Conservation (phyloP, 2,113 vertebrate species). For the Notothenia rossii region DNA sequence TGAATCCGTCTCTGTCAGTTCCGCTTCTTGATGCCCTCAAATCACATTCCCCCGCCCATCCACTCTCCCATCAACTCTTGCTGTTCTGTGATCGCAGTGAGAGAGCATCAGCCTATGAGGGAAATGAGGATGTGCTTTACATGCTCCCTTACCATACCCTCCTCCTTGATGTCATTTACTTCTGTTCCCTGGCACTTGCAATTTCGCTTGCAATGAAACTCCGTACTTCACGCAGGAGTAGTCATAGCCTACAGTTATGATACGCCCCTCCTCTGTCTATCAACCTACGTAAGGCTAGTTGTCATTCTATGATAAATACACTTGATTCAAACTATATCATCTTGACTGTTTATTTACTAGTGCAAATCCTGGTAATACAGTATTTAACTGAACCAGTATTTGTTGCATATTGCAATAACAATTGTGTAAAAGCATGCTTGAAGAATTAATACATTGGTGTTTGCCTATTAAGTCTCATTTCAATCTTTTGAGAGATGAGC, state of each 20-base stretch:
- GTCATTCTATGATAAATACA: conserved; percentile 47
- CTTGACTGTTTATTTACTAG: conserved; percentile 13
- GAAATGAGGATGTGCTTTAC: conserved; percentile 77
- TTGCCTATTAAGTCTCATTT: conserved; percentile 1
- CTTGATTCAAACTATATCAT: conserved; percentile 20
- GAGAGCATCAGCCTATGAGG: conserved; percentile 64
- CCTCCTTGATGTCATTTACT: conserved; percentile 75
- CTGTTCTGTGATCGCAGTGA: conserved; percentile 74
- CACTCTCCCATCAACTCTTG: conserved; percentile 68
- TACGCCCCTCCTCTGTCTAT: conserved; percentile 48
- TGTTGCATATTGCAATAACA: not conserved
- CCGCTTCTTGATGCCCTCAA: conserved; percentile 82
- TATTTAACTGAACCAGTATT: not conserved
- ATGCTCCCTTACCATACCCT: conserved; percentile 70
- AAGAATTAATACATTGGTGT: conserved; percentile 7
- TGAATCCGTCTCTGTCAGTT: conserved; percentile 87
- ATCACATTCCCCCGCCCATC: conserved; percentile 74
- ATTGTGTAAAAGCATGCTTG: conserved; percentile 4
- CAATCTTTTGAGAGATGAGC: conserved; percentile 10
- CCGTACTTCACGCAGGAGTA: conserved; percentile 64
- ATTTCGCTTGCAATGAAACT: conserved; percentile 72
- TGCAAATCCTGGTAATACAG: not conserved
- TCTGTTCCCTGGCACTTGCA: conserved; percentile 71
- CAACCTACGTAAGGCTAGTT: conserved; percentile 28
- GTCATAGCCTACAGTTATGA: conserved; percentile 53